Base-by-base conservation (phyloP, 1,140 invertebrate species). In the Drosophila pseudoananassae region DNA sequence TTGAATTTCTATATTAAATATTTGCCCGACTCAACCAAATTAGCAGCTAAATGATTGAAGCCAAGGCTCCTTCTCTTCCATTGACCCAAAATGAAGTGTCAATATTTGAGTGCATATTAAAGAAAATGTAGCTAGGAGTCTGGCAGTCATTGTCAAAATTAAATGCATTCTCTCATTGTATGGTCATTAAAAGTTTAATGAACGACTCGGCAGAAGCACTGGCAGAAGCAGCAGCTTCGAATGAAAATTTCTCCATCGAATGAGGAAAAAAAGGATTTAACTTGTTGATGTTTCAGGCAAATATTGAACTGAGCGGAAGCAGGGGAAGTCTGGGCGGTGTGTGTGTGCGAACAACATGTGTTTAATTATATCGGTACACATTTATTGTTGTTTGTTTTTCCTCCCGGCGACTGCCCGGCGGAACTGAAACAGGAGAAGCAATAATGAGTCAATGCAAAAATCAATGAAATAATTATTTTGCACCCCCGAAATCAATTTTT, bases 201-300 rank as follows among this genome's bases (percentile, higher is more conserved):
- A 61, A 60, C 8, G 43, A 36, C 33, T 36, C 40, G 52, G 43
- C 61, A 20, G 20, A 15, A 14, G 53, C 25, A 27, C 25, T 29
- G 36, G 47, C 49, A 31, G 14, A 7, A 27, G 25, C 6, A 20
- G 20, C 20, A 20, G 20, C 10, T 10, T 9, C 31, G 29, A 65
- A 52, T 59, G 25, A 50, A 51, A 54, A 10, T 23, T 54, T 51
- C 20, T 20, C 38, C 38, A 14, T 71, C 60, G 46, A 33, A 31
- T 17, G 15, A 14, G 9, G 27, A 10, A 17, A 57, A 56, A 60
- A 66, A 50, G 53, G 65, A n/a, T 79, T 83, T 78, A 79, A 84
- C 80, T 84, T 84, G 80, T 78, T 83, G 80, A 78, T 83, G 61
- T 72, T 69, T 50, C 69, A 53, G 33, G 60, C 71, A 78, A 78